Evolutionary conservation across 2,113 vertebrate species (phyloP).

Genomic region (Cyanoderma ruficeps): DNA sequence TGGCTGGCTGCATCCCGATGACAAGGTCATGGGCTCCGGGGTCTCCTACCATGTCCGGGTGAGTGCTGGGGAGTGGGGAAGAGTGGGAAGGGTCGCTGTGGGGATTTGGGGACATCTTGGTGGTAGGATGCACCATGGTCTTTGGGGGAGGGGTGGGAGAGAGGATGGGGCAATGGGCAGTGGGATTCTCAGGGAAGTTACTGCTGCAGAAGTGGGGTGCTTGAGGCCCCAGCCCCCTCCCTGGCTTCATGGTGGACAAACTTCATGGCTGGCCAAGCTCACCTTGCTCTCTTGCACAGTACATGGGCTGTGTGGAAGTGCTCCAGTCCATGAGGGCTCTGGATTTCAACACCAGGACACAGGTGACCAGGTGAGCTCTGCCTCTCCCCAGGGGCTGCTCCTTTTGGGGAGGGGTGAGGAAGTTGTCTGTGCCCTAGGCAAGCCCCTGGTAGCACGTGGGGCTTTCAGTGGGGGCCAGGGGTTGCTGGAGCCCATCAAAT

Average conservation of each 20-base stretch:
- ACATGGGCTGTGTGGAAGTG: slow-evolving; percentile 98
- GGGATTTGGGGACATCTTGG: not conserved
- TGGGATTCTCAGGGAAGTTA: not conserved
- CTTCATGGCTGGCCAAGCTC: not conserved
- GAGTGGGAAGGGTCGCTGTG: not conserved
- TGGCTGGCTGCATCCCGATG: slow-evolving; percentile 95
- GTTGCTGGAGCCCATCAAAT: slow-evolving; percentile 19
- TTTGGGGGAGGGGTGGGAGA: not conserved
- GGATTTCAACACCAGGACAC: slow-evolving; percentile 96
- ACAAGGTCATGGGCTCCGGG: slow-evolving; percentile 90
- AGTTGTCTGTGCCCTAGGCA: not conserved
- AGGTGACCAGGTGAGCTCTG: slow-evolving; percentile 91
- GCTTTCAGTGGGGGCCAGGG: not conserved
- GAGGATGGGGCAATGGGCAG: not conserved
- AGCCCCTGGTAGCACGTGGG: not conserved
- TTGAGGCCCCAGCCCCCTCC: not conserved
- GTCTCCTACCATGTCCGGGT: slow-evolving; percentile 90
- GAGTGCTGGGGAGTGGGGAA: slow-evolving; percentile 24
- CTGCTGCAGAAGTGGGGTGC: accelerated
- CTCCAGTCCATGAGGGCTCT: slow-evolving; percentile 96
- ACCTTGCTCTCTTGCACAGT: slow-evolving; percentile 56
- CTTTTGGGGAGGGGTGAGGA: not conserved
- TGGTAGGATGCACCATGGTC: not conserved
- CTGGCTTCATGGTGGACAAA: not conserved
- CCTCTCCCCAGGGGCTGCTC: not conserved